phyloP scores from a whole-genome alignment of 2,888 invertebrate species.

The Augiades crinisus region DNA sequence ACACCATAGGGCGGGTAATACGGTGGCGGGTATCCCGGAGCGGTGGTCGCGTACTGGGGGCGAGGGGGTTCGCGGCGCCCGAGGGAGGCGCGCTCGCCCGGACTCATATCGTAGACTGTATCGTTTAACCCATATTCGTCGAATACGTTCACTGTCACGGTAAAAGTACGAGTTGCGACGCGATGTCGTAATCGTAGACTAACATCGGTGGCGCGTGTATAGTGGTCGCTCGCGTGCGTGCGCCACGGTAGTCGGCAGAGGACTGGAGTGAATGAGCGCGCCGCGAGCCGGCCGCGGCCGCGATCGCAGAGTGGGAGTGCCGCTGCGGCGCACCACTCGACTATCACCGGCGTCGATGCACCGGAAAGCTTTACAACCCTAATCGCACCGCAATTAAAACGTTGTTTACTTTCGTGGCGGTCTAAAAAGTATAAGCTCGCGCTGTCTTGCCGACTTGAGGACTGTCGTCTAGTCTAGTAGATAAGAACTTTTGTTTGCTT shows the following conservation, averaged over 20 bases:
- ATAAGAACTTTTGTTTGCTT: conserved; percentile 24
- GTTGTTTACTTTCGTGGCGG: conserved; percentile 69
- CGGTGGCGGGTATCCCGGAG: conserved; percentile 77
- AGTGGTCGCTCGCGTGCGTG: conserved; percentile 64
- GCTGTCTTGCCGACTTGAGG: conserved; percentile 22
- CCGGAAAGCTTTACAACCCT: conserved; percentile 76
- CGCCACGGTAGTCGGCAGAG: conserved; percentile 71
- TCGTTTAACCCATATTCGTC: conserved; percentile 88
- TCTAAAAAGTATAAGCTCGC: conserved; percentile 34
- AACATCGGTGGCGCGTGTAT: conserved; percentile 69
- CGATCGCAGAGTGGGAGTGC: conserved; percentile 67
- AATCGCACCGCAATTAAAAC: conserved; percentile 73
- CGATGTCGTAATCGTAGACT: conserved; percentile 78
- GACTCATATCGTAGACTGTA: conserved; percentile 70
- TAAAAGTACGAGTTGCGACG: conserved; percentile 64
- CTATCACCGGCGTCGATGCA: conserved; percentile 60
- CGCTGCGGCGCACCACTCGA: conserved; percentile 61
- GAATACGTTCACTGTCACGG: conserved; percentile 74
- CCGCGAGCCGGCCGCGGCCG: conserved; percentile 63
- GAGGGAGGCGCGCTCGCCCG: conserved; percentile 78
- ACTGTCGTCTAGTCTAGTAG: conserved; percentile 17
- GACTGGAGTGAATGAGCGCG: conserved; percentile 76
- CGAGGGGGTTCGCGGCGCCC: conserved; percentile 79
- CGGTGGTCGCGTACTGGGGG: conserved; percentile 74
- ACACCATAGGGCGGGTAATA: conserved; percentile 77